Evolutionary conservation across 1,140 invertebrate genomes (phyloP).

Genomic region (Drosophila bifasciata): DNA sequence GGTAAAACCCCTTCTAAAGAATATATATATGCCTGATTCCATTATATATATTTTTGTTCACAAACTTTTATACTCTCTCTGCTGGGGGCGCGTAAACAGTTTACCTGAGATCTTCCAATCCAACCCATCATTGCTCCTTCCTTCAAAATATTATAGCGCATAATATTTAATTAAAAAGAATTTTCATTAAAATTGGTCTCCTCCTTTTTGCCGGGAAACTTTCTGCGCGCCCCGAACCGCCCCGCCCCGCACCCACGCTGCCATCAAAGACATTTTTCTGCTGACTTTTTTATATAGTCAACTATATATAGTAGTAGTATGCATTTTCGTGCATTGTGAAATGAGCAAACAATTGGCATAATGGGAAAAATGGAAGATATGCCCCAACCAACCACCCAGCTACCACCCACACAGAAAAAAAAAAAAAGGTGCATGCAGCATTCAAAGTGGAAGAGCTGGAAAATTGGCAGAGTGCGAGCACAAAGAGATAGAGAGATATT

Average conservation of each 20-base stretch:
- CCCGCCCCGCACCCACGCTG: neutral
- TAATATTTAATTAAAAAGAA: constrained; percentile 50
- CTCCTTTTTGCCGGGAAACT: constrained; percentile 31
- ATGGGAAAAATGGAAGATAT: constrained; percentile 33
- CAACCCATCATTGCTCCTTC: neutral
- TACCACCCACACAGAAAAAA: neutral
- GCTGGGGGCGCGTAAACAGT: constrained; percentile 60
- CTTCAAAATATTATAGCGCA: constrained; percentile 9
- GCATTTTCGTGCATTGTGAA: constrained; percentile 65
- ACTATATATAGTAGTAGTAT: no score
- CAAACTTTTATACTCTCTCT: no score
- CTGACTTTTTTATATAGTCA: constrained; percentile 46
- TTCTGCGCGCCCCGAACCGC: constrained; percentile 48
- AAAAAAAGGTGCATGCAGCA: constrained; percentile 44
- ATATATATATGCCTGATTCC: constrained; percentile 42
- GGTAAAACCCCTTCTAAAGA: constrained; percentile 60
- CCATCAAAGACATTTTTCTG: constrained; percentile 67
- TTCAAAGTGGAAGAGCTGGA: constrained; percentile 19
- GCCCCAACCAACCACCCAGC: neutral
- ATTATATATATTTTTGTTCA: constrained; percentile 36
- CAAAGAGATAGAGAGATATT: constrained; percentile 40
- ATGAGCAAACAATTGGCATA: constrained; percentile 74
- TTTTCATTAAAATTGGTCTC: constrained; percentile 17
- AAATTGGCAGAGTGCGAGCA: constrained; percentile 38
- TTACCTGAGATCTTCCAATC: neutral